A percentile compares a stretch with the other conserved stretches of the same genome.
Evolutionary conservation across 1,140 invertebrate species (phyloP).

Genomic region (Aphidius gifuensis): DNA sequence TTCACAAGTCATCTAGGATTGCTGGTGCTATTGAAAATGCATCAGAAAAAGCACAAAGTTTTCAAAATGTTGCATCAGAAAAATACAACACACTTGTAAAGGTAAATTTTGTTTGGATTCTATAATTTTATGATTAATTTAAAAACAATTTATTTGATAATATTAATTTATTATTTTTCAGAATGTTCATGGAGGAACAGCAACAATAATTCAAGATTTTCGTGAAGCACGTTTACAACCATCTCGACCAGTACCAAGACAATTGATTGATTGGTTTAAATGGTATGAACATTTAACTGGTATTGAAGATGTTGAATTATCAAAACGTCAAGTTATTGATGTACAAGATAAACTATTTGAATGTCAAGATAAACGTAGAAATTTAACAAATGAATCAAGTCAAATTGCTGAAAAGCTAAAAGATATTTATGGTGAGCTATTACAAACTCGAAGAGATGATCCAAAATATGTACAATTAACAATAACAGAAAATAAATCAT

Average conservation of each 20-base stretch:
- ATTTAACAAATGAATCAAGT: conserved; percentile 32
- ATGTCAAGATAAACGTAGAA: conserved; percentile 42
- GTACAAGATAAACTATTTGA: conserved; percentile 47
- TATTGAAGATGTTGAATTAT: conserved; percentile 41
- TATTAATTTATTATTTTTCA: conserved; percentile 24
- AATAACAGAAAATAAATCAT: conserved; percentile 44
- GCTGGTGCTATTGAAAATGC: conserved; percentile 33
- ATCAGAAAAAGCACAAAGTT: conserved; percentile 35
- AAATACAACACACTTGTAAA: conserved; percentile 43
- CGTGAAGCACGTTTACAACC: conserved; percentile 31
- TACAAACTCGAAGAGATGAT: conserved; percentile 46
- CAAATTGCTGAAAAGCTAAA: conserved; percentile 42
- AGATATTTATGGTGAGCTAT: conserved; percentile 45
- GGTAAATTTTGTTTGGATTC: conserved; percentile 29
- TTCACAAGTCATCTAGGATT: conserved; percentile 35
- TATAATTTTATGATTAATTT: conserved; percentile 1
- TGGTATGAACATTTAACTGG: conserved; percentile 51
- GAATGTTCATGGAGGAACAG: conserved; percentile 37
- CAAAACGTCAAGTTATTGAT: conserved; percentile 41
- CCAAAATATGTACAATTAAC: conserved; percentile 49
- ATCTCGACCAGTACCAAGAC: conserved; percentile 37
- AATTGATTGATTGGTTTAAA: conserved; percentile 42
- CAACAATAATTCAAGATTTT: conserved; percentile 41
- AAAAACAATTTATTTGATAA: not conserved
- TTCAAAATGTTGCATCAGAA: conserved; percentile 35